Conservation (phyloP, 2,888 invertebrate genomes). For the Xylota segnis region DNA sequence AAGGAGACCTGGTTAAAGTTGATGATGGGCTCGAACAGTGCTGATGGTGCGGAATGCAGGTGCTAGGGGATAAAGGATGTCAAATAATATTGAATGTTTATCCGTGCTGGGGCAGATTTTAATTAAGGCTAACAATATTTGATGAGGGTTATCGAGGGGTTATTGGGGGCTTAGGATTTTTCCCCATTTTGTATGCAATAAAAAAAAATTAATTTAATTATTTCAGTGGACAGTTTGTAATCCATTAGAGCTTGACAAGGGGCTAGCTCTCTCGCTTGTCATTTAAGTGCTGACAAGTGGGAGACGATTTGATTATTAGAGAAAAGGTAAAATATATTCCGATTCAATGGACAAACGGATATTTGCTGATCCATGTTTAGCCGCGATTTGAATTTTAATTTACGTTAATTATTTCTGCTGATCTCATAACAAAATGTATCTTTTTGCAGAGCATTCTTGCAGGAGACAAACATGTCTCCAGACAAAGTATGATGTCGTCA, state of each 20-base stretch:
- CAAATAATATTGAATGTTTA: slow-evolving; percentile 41
- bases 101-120: slow-evolving; percentile 38
- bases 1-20: slow-evolving; percentile 31
- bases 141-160: slow-evolving; percentile 56
- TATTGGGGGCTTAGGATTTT: not conserved
- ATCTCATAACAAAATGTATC: no score
- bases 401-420: no score
- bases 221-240: slow-evolving; percentile 5
- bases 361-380: no score
- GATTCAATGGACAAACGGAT: no score
- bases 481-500: no score
- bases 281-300: slow-evolving; percentile 3
- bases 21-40: slow-evolving; percentile 20
- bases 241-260: slow-evolving; percentile 8
- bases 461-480: no score
- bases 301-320: not conserved
- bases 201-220: slow-evolving; percentile 22
- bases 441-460: no score
- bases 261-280: not conserved
- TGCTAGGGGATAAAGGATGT: slow-evolving; percentile 25
- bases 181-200: not conserved
- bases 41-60: slow-evolving; percentile 51
- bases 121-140: slow-evolving; percentile 69
- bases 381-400: no score
- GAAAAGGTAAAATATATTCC: not conserved